Base-by-base conservation (phyloP, 2,888 invertebrate genomes). In the Rhodophaea formosa region DNA sequence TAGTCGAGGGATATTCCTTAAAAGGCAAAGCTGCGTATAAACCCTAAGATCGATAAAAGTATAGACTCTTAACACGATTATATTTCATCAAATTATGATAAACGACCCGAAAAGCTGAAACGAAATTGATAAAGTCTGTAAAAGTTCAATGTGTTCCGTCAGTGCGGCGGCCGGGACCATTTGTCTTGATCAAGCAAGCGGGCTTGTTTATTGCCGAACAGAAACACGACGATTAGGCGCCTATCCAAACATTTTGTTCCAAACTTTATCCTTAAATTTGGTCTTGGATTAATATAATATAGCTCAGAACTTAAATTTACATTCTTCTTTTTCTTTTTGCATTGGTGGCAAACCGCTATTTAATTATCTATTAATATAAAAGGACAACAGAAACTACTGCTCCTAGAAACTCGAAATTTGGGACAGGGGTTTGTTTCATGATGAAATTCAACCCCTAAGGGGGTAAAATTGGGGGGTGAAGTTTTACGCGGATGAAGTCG, bases 161-260 rank as follows among this genome's bases (percentile, higher is more conserved):
- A 70, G 73, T 70, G 69, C 69, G 68, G 70, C 69, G 71, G 66
- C 66, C 49, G 62, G 66, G 66, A 71, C 70, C 71, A 75, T 75
- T 75, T 72, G 72, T 77, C 74, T 74, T 74, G 72, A 71, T 71
- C 42, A 72, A 73, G 66, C 65, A 62, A 68, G 72, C 71, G 63
- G 65, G 65, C 62, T 69, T 72, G 73, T 74, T 71, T 70, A 66
- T 59, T 49, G 44, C 39, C 14, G 47, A 56, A 49, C 42, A 47
- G 17, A 23, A 47, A 56, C 47, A 54, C 57, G 53, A 51, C 51
- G 35, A 51, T 39, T 51, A 51, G 51, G 17, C 51, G 17, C 51
- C 12, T 12, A 49, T 49, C n/a, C 47, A 35, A 51, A 51, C 35
- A 51, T 39, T 51, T 35, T 16, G 35, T 35, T 29, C 15, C 51